Percentiles rank a stretch among this genome's conserved stretches.
Conservation (phyloP, 35 echinoderm and acorn worm species). For the Antedon bifida region DNA sequence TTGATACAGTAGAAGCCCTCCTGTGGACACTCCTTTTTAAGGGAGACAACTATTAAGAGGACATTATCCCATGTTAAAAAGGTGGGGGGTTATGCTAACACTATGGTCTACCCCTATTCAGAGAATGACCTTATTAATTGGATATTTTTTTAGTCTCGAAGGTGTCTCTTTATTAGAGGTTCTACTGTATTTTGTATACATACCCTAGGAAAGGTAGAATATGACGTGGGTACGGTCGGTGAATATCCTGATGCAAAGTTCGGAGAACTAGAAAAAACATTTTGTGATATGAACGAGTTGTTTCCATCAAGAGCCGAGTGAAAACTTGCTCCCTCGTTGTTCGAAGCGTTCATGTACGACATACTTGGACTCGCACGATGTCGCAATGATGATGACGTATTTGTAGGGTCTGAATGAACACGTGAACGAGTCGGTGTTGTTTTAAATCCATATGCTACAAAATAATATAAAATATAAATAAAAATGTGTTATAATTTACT, state of each 20-base stretch:
- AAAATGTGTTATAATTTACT: too few relatives aligned
- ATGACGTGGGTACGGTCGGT: not conserved
- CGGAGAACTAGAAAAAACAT: not conserved
- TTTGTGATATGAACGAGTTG: not conserved
- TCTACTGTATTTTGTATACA: too few relatives aligned
- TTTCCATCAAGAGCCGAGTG: not conserved
- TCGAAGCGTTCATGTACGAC: not conserved
- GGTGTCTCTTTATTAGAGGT: too few relatives aligned
- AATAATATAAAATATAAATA: not conserved
- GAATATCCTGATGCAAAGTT: not conserved
- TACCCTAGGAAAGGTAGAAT: not conserved
- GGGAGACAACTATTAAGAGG: too few relatives aligned
- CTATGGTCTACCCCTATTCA: too few relatives aligned
- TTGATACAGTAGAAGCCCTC: too few relatives aligned
- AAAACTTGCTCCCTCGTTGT: not conserved
- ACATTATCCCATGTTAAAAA: too few relatives aligned
- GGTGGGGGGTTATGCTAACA: too few relatives aligned
- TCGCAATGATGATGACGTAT: not conserved
- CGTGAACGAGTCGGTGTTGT: not conserved
- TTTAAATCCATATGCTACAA: not conserved
- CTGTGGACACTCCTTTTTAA: too few relatives aligned
- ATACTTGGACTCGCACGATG: not conserved
- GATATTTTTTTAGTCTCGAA: too few relatives aligned
- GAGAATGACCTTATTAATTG: too few relatives aligned
- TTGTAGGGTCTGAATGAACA: not conserved